Percentiles rank a stretch among this genome's conserved stretches.
Evolutionary conservation across 2,113 vertebrate species (phyloP).

Genomic region (Lichenostomus cassidix): DNA sequence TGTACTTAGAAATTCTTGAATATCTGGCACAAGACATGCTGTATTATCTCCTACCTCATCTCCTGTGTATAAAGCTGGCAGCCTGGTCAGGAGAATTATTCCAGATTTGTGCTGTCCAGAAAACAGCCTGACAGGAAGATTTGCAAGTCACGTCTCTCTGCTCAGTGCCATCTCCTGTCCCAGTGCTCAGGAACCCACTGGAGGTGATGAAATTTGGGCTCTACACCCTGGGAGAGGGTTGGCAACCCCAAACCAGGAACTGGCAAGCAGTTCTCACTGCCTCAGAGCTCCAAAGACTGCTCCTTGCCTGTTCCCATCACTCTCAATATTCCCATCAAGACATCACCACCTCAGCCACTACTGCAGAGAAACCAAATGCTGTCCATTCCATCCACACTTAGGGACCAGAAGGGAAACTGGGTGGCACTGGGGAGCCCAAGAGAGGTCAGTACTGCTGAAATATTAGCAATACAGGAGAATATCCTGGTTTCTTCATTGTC

Average conservation of each 20-base stretch:
- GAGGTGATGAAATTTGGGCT: not conserved
- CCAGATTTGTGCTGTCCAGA: conserved; percentile 20
- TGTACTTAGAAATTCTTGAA: not conserved
- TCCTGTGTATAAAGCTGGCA: not conserved
- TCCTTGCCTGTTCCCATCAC: not conserved
- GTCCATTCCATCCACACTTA: not conserved
- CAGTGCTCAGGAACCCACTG: not conserved
- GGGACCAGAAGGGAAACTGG: not conserved
- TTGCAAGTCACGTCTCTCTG: not conserved
- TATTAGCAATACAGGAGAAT: not conserved
- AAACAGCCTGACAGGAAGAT: conserved; percentile 15
- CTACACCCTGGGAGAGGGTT: not conserved
- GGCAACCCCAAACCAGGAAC: not conserved
- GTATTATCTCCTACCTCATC: not conserved
- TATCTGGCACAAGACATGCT: not conserved
- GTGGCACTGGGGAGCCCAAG: not conserved
- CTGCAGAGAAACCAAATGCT: not conserved
- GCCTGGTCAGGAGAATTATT: not conserved
- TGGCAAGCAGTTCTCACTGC: not conserved
- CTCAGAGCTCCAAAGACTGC: not conserved
- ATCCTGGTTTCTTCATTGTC: not conserved
- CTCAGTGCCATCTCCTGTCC: not conserved
- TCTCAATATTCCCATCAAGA: not conserved
- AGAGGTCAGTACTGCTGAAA: not conserved
- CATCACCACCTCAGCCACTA: not conserved